Evolutionary conservation across 2,797 vertebrate species (phyloP), one percentile per base, ranked within the genome.

Genomic region (Lophotriccus pileatus): DNA sequence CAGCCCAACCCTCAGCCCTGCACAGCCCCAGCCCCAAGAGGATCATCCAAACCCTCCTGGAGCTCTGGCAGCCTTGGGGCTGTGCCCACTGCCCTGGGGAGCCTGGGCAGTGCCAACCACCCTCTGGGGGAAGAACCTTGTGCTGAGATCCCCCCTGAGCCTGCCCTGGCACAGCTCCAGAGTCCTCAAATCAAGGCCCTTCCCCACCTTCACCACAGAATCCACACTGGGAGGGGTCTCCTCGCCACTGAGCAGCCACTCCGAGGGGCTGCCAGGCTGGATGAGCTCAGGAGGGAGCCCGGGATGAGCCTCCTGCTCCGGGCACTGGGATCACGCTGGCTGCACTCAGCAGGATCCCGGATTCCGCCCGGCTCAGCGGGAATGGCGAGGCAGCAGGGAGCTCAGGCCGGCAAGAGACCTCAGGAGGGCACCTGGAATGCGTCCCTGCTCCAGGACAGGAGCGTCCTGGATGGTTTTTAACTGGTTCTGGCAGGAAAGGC

Each of bases 201-300:
- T 55, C 14, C 53, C 53, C 8, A 6, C 15, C 23, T 23, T 21
- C n/a, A 56, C 13, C 53, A 9, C 5, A 9, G 53, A 56, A 34
- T 22, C 44, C 59, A n/a, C 72, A 4, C 50, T 44, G 64, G 41
- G 62, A 78, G 34, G 16, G 60, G 30, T 28, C 39, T 9, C 25
- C 46, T 11, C 37, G 37, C 21, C 22, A 30, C 9, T 21, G 43
- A 24, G 67, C 39, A 68, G 34, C 39, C 2, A 0, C 4, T 32
- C 37, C 8, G 4, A 41, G 6, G 1, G 1, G 66, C 49, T 72
- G 0, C 0, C 27, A 3, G 47, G 28, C 32, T 17, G 19, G 63
- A 9, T 30, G 47, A 37, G 47, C 32, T 74, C 41, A 4, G 2
- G 4, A 32, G 55, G 50, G n/a, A 41, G 37, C 25, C 10, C 7